Conservation (phyloP, 2,888 invertebrate genomes). For the Protonemura montana region DNA sequence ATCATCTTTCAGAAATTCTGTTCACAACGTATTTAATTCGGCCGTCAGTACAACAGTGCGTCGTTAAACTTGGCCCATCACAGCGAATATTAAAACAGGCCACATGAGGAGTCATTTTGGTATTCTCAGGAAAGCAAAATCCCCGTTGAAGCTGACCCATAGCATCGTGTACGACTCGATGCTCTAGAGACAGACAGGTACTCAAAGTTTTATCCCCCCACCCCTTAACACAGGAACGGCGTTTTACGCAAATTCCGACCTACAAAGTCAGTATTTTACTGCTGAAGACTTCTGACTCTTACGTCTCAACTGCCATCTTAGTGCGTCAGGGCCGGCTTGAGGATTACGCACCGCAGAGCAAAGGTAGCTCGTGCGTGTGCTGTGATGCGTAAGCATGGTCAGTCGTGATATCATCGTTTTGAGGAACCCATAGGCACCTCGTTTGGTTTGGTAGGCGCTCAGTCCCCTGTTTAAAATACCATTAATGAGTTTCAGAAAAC, state of each 20-base stretch:
- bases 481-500: neutral
- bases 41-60: neutral
- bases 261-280: neutral
- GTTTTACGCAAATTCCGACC: neutral
- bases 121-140: neutral
- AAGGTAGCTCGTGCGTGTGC: neutral
- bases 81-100: neutral
- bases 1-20: too few species aligned
- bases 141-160: neutral
- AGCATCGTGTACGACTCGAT: neutral
- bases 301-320: neutral
- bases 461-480: neutral
- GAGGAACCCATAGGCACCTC: neutral
- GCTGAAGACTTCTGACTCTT: neutral
- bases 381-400: neutral
- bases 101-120: neutral
- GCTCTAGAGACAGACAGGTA: neutral
- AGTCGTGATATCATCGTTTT: neutral
- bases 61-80: neutral
- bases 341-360: neutral
- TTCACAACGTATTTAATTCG: neutral
- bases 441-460: too few species aligned
- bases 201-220: neutral
- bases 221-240: neutral
- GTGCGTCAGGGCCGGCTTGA: neutral